Conservation (phyloP, 2,888 invertebrate species). For the Bruchidius siliquastri region DNA sequence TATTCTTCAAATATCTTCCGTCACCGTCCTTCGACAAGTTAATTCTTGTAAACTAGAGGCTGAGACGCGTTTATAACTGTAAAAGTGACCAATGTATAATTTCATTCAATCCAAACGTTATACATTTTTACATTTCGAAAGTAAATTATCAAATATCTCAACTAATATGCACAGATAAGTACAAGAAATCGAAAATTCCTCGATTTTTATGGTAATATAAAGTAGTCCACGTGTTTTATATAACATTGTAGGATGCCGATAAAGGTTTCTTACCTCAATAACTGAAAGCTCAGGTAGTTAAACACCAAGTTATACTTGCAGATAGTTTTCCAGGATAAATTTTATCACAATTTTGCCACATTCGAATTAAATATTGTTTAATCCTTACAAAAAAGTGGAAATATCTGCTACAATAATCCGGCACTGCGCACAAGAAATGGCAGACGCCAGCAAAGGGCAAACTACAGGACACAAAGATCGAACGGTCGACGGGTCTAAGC, state of each 20-base stretch:
- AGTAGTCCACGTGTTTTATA: slow-evolving; percentile 34
- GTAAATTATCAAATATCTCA: background rate
- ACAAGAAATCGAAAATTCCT: background rate
- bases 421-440: slow-evolving; percentile 38
- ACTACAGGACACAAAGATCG: background rate
- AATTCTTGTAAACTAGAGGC: background rate
- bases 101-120: background rate
- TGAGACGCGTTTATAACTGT: background rate
- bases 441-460: slow-evolving; percentile 15
- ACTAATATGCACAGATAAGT: background rate
- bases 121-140: background rate
- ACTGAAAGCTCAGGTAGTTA: slow-evolving; percentile 30
- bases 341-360: slow-evolving; percentile 35
- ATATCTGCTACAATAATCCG: slow-evolving; percentile 32
- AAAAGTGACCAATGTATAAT: background rate
- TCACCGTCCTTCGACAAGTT: background rate
- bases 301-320: slow-evolving; percentile 24
- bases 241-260: slow-evolving; percentile 29
- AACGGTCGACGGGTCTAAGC: too few species aligned
- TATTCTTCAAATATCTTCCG: background rate
- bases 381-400: slow-evolving; percentile 31
- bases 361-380: slow-evolving; percentile 36
- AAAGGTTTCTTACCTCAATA: slow-evolving; percentile 28
- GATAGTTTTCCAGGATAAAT: slow-evolving; percentile 23
- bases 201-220: background rate